Conservation (phyloP, 1,140 invertebrate genomes). For the Daktulosphaira vitifoliae region DNA sequence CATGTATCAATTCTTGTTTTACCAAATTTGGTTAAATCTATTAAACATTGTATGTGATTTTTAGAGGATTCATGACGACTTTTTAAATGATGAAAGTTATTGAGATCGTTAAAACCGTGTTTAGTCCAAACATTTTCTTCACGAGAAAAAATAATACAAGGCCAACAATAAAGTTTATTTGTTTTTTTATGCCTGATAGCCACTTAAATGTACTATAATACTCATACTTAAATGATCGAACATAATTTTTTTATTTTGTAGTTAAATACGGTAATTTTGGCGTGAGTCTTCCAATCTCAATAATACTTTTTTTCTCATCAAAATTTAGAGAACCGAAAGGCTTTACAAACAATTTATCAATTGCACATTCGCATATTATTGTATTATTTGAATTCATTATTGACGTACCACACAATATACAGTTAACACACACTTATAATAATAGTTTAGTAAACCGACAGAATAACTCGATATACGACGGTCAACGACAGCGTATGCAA, state of each 20-base stretch:
- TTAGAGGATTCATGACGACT: background rate
- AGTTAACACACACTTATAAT: no score
- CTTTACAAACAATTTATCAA: conserved; percentile 4
- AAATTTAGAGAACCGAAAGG: background rate
- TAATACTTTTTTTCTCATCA: conserved; percentile 4
- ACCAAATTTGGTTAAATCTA: background rate
- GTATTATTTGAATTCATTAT: no score
- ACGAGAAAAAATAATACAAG: conserved; percentile 2
- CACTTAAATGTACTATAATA: background rate
- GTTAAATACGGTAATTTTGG: background rate
- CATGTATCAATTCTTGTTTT: background rate
- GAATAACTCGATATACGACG: no score
- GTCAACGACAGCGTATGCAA: no score
- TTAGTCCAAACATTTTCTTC: background rate
- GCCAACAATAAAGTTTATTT: background rate
- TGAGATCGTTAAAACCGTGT: background rate
- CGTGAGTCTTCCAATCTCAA: background rate
- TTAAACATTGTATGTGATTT: background rate
- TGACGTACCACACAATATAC: no score
- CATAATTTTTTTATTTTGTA: background rate
- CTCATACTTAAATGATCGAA: background rate
- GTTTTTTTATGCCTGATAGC: background rate
- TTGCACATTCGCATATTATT: background rate
- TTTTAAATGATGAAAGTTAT: conserved; percentile 2
- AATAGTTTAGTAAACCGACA: no score